These are phyloP conservation scores for Amblyornis subalaris DNA, from an alignment of 2,113 vertebrate species.

Conservation along the genomic window DNA sequence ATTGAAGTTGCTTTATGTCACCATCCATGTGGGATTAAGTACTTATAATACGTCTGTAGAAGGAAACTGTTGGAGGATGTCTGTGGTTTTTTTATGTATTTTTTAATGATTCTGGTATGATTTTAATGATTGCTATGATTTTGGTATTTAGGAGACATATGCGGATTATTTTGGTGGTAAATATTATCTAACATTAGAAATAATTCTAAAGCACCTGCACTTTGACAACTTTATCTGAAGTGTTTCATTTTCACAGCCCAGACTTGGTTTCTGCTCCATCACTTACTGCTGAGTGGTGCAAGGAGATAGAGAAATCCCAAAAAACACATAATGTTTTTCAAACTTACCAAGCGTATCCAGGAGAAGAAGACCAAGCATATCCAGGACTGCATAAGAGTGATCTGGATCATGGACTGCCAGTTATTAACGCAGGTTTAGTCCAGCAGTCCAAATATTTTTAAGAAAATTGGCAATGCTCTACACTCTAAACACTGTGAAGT, in stretches of 20 bases:
- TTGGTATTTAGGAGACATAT: not conserved
- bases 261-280: not conserved
- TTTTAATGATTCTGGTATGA: no score
- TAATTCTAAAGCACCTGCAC: not conserved
- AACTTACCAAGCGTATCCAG: not conserved
- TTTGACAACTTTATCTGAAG: not conserved
- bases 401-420: not conserved
- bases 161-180: not conserved
- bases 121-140: not conserved
- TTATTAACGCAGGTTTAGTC: slow-evolving; percentile 2
- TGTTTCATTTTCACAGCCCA: not conserved
- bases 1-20: not conserved
- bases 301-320: not conserved
- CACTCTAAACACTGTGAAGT: slow-evolving; percentile 15
- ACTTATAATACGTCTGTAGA: not conserved
- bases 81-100: not conserved
- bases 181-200: not conserved
- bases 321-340: not conserved
- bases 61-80: not conserved
- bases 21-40: not conserved
- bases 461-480: slow-evolving; percentile 46
- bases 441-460: slow-evolving; percentile 23
- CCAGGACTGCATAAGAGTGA: not conserved
- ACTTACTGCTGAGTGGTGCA: not conserved
- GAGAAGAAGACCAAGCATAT: not conserved